Evolutionary conservation across 2,888 invertebrate genomes (phyloP).

Genomic region (Nymphalis polychloros): DNA sequence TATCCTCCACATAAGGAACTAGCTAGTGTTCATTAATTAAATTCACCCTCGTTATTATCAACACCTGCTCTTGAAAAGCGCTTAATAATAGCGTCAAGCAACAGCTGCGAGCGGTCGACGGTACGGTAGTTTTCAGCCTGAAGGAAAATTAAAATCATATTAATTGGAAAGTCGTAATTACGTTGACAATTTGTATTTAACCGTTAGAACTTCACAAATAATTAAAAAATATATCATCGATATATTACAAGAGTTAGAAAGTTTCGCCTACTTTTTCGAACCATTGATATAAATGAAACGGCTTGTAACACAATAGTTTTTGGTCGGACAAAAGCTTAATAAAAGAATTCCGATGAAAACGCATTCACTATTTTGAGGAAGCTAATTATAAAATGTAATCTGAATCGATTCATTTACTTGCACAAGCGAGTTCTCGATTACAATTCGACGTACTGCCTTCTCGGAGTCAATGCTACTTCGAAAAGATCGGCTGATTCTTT

Average conservation of each 20-base stretch:
- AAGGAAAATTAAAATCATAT: conserved; percentile 70
- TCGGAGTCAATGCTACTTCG: conserved; percentile 37
- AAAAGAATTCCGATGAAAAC: conserved; percentile 59
- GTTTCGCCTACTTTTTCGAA: conserved; percentile 13
- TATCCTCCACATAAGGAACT: conserved; percentile 40
- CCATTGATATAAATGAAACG: conserved; percentile 36
- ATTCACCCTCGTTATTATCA: conserved; percentile 78
- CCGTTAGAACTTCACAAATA: neutral
- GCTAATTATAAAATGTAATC: conserved; percentile 72
- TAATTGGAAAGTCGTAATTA: conserved; percentile 46
- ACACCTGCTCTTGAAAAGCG: conserved; percentile 80
- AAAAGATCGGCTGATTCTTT: conserved; percentile 47
- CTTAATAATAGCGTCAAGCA: conserved; percentile 78
- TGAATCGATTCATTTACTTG: conserved; percentile 72
- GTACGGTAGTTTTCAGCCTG: conserved; percentile 65
- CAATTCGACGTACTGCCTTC: conserved; percentile 64
- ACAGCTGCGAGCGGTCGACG: conserved; percentile 63
- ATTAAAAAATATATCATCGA: neutral
- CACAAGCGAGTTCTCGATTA: conserved; percentile 70
- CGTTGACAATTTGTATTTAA: conserved; percentile 7
- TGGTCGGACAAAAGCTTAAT: conserved; percentile 49
- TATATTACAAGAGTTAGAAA: conserved; percentile 14
- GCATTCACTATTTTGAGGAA: conserved; percentile 61
- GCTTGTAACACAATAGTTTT: conserved; percentile 51
- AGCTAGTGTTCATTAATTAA: conserved; percentile 74